Evolutionary conservation across 2,113 vertebrate genomes (phyloP).

Genomic region (Ictidomys tridecemlineatus): DNA sequence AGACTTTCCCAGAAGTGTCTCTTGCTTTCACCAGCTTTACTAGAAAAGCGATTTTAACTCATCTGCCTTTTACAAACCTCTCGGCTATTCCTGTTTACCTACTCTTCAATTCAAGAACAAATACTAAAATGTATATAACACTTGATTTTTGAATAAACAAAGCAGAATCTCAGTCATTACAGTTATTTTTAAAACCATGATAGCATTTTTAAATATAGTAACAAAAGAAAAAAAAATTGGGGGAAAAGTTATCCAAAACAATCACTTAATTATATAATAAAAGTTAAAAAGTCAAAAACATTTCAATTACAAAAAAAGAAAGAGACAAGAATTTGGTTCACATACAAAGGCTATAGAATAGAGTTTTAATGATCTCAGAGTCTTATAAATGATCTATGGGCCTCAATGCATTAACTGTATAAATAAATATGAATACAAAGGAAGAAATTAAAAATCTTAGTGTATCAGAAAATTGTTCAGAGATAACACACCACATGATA

Average conservation of each 20-base stretch:
- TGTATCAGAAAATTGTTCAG: background rate
- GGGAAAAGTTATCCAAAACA: background rate
- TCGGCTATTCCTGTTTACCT: background rate
- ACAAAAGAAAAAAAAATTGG: background rate
- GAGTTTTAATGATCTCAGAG: background rate
- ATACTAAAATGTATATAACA: background rate
- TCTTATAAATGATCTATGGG: background rate
- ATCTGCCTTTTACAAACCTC: constrained; percentile 23
- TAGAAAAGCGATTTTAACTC: constrained; percentile 31
- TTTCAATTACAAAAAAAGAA: background rate
- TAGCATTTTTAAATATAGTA: background rate
- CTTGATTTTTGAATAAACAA: background rate
- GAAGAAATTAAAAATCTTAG: background rate
- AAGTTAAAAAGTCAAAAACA: background rate
- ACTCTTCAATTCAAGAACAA: background rate
- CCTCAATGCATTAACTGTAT: background rate
- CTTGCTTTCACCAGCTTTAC: constrained; percentile 7
- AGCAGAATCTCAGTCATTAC: background rate
- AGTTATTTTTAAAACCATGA: background rate
- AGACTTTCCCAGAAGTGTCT: background rate
- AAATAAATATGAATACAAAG: background rate
- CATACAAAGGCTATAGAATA: background rate
- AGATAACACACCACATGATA: background rate
- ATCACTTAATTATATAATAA: background rate
- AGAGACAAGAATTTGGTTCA: background rate